These are phyloP conservation scores for Drosophila teissieri DNA, from an alignment of 1,140 invertebrate species.

Conservation along the genomic window DNA sequence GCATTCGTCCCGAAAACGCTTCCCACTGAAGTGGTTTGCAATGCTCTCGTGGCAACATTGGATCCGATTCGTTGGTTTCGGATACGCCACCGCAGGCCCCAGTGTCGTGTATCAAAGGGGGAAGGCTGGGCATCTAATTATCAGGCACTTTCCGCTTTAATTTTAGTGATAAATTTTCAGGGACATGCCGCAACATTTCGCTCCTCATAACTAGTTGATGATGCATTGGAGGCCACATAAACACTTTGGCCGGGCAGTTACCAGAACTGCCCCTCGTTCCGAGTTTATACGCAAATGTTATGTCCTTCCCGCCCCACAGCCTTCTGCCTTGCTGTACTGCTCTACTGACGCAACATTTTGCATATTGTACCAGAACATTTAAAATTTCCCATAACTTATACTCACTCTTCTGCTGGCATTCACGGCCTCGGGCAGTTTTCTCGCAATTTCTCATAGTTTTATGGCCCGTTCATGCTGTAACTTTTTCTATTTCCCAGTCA, in stretches of 20 bases:
- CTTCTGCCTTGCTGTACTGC: too few species aligned
- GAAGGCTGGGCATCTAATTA: conserved; percentile 32
- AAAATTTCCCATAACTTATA: conserved; percentile 43
- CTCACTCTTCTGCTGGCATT: conserved; percentile 7
- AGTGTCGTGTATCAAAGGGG: conserved; percentile 30
- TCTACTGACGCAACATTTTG: conserved; percentile 16
- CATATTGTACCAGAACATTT: conserved; percentile 46
- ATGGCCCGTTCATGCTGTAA: conserved; percentile 33
- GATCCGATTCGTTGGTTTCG: not conserved
- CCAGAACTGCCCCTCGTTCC: conserved; percentile 16
- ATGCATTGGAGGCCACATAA: conserved; percentile 23
- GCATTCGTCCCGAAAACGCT: conserved; percentile 22
- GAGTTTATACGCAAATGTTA: conserved; percentile 43
- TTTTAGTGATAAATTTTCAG: conserved; percentile 27
- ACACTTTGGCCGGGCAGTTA: conserved; percentile 26
- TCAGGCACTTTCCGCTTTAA: conserved; percentile 26
- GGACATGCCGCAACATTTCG: not conserved
- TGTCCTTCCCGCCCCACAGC: not conserved
- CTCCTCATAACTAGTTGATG: conserved; percentile 33
- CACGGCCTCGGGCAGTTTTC: not conserved
- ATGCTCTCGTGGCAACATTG: conserved; percentile 4
- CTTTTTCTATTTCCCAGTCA: conserved; percentile 30
- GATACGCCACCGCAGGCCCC: conserved; percentile 4
- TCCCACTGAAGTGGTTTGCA: conserved; percentile 15
- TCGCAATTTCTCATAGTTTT: conserved; percentile 37